Evolutionary conservation across 2,113 vertebrate genomes (phyloP), one percentile per base, ranked within the genome.

Genomic region (Chloropsis cyanopogon): DNA sequence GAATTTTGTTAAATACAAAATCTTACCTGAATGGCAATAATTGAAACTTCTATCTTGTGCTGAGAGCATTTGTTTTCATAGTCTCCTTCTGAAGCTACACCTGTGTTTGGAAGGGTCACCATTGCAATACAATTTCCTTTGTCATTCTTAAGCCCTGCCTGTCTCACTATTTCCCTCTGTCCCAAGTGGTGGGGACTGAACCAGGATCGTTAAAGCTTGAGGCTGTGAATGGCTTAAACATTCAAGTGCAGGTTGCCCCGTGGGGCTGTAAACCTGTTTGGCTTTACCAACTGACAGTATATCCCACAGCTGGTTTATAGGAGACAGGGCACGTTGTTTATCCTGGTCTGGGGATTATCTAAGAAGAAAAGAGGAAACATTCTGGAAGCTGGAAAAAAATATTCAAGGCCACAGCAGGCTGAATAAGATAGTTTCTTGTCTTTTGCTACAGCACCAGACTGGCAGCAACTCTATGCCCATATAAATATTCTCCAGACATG

Each of bases 401-500:
- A 37, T 37, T 52, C 22, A 65, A 28, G 56, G 52, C 71, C 56
- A 54, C 33, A 88, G 33, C 35, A 66, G 28, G 42, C 18, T 1
- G 1, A 94, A 92, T 29, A 90, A 90, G 33, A 79, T 57, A 28
- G 54, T 80, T 93, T 73, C 57, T 89, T 88, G 68, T 47, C 80
- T 80, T 49, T 53, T 89, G 46, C 49, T 79, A 22, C 20, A 76
- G 41, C 15, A 84, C 69, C 65, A 87, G 61, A 49, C 28, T 66
- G 66, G 63, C 50, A 65, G 59, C 50, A 88, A 50, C 19, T 19
- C 64, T 66, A 26, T 35, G 52, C 82, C 82, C 72, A 77, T 50
- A 71, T 69, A 94, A 95, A 91, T 80, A 91, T 29, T 91, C 35
- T 53, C 72, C 72, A 94, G 91, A 82, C 75, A 54, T 90, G 84